Evolutionary conservation across 2,797 vertebrate species (phyloP), one percentile per base, ranked within the genome.

Genomic region (Syngnathus rostellatus): DNA sequence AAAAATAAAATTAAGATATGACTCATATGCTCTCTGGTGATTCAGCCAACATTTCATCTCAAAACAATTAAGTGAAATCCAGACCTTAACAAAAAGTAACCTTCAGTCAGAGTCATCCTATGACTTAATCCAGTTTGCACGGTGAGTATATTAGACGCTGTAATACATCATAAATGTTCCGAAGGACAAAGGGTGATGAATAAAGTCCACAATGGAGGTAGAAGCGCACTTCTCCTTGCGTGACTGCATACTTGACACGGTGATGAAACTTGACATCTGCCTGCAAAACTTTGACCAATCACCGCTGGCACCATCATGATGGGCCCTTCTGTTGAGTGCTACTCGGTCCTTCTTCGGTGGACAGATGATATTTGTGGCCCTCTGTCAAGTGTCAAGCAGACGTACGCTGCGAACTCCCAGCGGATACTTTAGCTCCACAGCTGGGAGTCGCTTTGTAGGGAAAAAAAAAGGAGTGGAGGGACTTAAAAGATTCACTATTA

Each of bases 401-500:
- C 21, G 11, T 54, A 23, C 21, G 25, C 8, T 59, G 40, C n/a
- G 25, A 62, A 45, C 1, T 43, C 60, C 55, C 25, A 57, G 55
- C 37, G 55, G 55, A 17, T 37, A 31, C 6, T 37, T 73, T 64
- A 55, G 43, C 68, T 71, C 65, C 66, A 61, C 74, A 76, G 69
- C 68, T 43, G 54, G 59, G 40, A 61, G 59, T 43, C 11, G 17
- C 19, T 21, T 43, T 21, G 40, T 64, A 74, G 74, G 74, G 63
- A 73, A 65, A 68, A 65, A 68, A 67, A 57, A 67, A 77, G 68
- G 71, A 74, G 64, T 62, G 73, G 62, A 73, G 68, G 71, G 65
- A 72, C 65, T 77, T 14, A 68, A 68, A 43, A 74, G 25, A 77
- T 75, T 78, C 67, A 76, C 73, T 77, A 79, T 75, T 58, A 81